These are phyloP conservation scores for Andrena flavipes DNA, from an alignment of 2,888 invertebrate species.

Conservation along the genomic window DNA sequence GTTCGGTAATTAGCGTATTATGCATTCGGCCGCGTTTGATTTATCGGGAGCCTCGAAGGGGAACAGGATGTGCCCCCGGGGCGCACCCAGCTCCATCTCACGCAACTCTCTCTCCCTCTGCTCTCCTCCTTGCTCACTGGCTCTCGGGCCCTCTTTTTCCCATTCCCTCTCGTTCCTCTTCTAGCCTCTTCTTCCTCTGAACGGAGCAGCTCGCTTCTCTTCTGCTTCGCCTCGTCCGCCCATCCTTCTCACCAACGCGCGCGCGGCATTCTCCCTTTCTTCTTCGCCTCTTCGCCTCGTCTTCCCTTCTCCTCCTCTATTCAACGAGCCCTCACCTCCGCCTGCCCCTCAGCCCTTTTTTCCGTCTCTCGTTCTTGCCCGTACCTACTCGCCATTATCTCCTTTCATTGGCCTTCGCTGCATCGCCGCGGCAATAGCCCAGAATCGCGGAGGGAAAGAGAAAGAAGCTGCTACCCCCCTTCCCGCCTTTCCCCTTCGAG, in stretches of 20 bases:
- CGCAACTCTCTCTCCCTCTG: constrained; percentile 57
- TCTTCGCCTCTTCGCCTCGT: constrained; percentile 33
- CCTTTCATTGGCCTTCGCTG: constrained; percentile 76
- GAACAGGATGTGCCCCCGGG: constrained; percentile 75
- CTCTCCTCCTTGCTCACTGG: constrained; percentile 22
- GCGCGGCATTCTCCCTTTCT: constrained; percentile 37
- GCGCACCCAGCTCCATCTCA: constrained; percentile 74
- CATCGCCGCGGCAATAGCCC: constrained; percentile 66
- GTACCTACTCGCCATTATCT: constrained; percentile 72
- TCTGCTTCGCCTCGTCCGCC: constrained; percentile 50
- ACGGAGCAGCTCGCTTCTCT: constrained; percentile 16
- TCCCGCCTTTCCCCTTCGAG: constrained; percentile 31
- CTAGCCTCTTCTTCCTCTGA: constrained; percentile 35
- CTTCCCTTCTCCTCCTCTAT: constrained; percentile 54
- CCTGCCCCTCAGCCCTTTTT: constrained; percentile 55
- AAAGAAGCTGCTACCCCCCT: constrained; percentile 39
- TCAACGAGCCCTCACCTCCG: constrained; percentile 49
- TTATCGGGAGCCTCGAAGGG: constrained; percentile 73
- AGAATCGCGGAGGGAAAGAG: constrained; percentile 14
- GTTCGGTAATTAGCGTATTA: constrained; percentile 77
- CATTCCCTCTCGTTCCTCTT: constrained; percentile 49
- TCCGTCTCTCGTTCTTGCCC: constrained; percentile 61
- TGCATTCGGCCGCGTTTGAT: constrained; percentile 76
- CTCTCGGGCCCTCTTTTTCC: constrained; percentile 21
- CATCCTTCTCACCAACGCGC: constrained; percentile 68